Evolutionary conservation across 2,113 vertebrate genomes (phyloP), one percentile per base, ranked within the genome.

Genomic region (Ophthalmolycus amberensis): DNA sequence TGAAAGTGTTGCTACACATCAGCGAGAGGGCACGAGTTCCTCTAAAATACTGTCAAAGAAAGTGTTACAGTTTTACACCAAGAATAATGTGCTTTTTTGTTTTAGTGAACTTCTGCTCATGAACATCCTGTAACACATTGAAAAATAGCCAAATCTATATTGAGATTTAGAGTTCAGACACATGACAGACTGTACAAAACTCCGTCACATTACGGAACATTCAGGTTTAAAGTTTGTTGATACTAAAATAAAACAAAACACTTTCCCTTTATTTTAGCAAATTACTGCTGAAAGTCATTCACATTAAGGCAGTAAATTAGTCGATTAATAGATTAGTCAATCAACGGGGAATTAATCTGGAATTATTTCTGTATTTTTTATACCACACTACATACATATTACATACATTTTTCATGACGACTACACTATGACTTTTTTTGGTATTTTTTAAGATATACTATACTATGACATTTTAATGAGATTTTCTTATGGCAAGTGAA

Each of bases 1-100:
- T 86, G 78, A 74, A 88, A 89, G 84, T 83, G 18, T 91, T 89
- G 85, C 88, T 25, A 73, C 90, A 89, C 67, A 75, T 46, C 37
- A 75, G 85, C 59, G 52, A 84, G 44, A 71, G 67, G 16, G 18
- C 44, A 63, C 69, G 64, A 81, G 79, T 82, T 88, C 86, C 84
- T 90, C 81, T 75, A 37, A 85, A 80, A 62, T 4, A 71, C 71
- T 72, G 46, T 71, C 78, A 84, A 58, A 81, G 69, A 84, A 77
- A 85, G 73, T 70, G 7, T 50, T 27, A 79, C 25, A 2, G 32
- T 75, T 83, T 80, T 40, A 46, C 66, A 68, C 40, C 67, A 52
- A 73, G 25, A 70, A 58, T 3, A 9, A 22, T 42, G 22, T 38
- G 42, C 44, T 9, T 42, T 72, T 72, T 40, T 40, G 50, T 58